These are phyloP conservation scores for Amazona ochrocephala DNA, from an alignment of 2,797 vertebrate genomes.

Conservation along the genomic window DNA sequence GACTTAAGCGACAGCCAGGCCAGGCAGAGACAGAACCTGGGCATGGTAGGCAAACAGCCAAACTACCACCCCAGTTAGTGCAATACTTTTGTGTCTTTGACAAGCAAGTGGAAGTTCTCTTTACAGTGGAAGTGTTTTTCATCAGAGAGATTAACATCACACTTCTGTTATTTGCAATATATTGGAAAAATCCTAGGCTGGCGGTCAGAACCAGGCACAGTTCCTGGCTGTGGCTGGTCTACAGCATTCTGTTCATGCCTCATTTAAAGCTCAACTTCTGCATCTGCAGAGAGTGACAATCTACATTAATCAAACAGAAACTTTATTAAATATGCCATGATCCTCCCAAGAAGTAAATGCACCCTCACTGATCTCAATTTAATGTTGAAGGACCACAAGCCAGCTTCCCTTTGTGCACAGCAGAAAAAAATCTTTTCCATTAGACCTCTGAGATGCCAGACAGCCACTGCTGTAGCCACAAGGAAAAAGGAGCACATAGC, in stretches of 20 bases:
- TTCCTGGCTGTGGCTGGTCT: background rate
- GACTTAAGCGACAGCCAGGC: background rate
- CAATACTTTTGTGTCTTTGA: background rate
- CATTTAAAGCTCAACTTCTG: background rate
- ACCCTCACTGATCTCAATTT: background rate
- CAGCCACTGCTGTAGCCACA: background rate
- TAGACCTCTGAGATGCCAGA: background rate
- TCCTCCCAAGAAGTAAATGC: background rate
- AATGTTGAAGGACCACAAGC: background rate
- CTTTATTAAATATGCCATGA: background rate
- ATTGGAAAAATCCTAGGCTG: background rate
- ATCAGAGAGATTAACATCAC: background rate
- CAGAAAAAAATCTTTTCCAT: background rate
- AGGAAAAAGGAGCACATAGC: background rate
- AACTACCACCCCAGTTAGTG: background rate
- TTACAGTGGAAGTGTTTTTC: background rate
- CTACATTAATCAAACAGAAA: background rate
- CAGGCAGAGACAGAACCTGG: background rate
- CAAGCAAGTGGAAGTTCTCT: background rate
- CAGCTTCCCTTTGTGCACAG: background rate
- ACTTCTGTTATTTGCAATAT: background rate
- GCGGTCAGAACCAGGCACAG: background rate
- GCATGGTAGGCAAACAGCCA: background rate
- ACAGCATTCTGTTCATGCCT: background rate
- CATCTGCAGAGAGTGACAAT: constrained; percentile 11